Evolutionary conservation across 2,113 vertebrate species (phyloP).

Genomic region (Clarias batrachus): DNA sequence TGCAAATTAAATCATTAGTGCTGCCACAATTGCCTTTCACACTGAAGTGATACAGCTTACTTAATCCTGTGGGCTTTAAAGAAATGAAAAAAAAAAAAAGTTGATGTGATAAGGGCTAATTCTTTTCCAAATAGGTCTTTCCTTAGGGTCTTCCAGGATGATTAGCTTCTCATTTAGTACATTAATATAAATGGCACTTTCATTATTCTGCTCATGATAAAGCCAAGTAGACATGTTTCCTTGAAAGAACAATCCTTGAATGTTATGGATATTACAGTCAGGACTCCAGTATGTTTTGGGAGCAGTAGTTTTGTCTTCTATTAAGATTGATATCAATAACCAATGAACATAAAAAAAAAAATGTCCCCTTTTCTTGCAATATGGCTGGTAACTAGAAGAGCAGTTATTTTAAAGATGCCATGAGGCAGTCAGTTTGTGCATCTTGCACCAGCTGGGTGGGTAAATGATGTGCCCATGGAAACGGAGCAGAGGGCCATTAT

Average conservation of each 20-base stretch:
- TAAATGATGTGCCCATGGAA: conserved; percentile 76
- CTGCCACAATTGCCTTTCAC: conserved; percentile 23
- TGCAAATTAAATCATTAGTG: conserved; percentile 57
- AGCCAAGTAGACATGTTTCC: neutral
- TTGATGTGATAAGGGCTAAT: conserved; percentile 4
- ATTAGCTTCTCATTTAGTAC: neutral
- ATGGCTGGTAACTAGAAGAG: conserved; percentile 52
- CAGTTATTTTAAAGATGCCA: conserved; percentile 57
- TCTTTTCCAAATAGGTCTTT: neutral
- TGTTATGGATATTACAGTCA: neutral
- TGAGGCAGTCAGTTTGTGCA: conserved; percentile 55
- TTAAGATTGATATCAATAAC: neutral
- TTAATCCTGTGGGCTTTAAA: conserved; percentile 15
- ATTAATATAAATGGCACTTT: neutral
- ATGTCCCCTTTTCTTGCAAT: neutral
- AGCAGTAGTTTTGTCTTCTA: neutral
- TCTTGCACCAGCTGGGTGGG: conserved; percentile 64
- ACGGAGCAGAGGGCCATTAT: conserved; percentile 66
- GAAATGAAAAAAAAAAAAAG: neutral
- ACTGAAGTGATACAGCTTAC: conserved; percentile 16
- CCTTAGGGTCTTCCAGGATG: neutral
- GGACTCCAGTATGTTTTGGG: neutral
- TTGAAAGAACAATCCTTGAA: neutral
- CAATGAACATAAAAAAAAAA: neutral
- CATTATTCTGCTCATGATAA: conserved; percentile 8